A percentile compares a stretch with the other conserved stretches of the same genome.
Conservation (phyloP, 30 jellyfish, hydroid and myxozoan species). For the Aurelia sp. region DNA sequence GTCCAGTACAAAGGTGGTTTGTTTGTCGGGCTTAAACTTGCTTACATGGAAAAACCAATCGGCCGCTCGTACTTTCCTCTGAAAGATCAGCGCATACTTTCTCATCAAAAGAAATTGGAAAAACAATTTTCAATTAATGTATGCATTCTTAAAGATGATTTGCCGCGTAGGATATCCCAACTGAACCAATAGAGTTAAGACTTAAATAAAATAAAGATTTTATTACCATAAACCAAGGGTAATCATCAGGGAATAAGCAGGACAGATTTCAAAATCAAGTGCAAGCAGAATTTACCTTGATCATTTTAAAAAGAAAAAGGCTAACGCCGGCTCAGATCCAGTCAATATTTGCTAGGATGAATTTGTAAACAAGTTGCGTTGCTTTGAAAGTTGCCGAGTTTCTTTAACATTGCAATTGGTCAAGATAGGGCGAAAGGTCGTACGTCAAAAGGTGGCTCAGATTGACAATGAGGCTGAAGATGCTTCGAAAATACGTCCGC, state of each 20-base stretch:
- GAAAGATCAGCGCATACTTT: constrained; percentile 19
- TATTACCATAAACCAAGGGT: neutral
- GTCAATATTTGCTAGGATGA: neutral
- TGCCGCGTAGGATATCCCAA: constrained; percentile 60
- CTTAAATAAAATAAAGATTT: constrained; percentile 11
- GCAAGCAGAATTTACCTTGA: constrained; percentile 4
- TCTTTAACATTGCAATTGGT: neutral
- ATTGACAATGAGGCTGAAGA: too few relatives aligned
- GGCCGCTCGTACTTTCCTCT: constrained; percentile 27
- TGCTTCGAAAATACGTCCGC: too few relatives aligned
- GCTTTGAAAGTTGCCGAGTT: neutral
- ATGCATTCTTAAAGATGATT: constrained; percentile 4
- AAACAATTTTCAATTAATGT: constrained; percentile 35
- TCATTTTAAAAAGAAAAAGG: neutral
- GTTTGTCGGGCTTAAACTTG: constrained; percentile 71
- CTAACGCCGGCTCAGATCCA: neutral
- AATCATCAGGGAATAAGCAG: neutral
- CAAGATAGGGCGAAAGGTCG: too few relatives aligned
- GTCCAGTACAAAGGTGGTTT: constrained; percentile 51
- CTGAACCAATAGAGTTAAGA: constrained; percentile 31
- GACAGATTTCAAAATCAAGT: neutral
- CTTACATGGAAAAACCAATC: constrained; percentile 34
- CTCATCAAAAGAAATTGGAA: constrained; percentile 46
- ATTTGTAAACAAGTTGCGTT: neutral
- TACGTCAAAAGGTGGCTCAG: too few relatives aligned